Percentiles rank a stretch among this genome's conserved stretches.
These are phyloP conservation scores for Nasonia vitripennis DNA, from an alignment of 1,140 invertebrate species.

Conservation along the genomic window DNA sequence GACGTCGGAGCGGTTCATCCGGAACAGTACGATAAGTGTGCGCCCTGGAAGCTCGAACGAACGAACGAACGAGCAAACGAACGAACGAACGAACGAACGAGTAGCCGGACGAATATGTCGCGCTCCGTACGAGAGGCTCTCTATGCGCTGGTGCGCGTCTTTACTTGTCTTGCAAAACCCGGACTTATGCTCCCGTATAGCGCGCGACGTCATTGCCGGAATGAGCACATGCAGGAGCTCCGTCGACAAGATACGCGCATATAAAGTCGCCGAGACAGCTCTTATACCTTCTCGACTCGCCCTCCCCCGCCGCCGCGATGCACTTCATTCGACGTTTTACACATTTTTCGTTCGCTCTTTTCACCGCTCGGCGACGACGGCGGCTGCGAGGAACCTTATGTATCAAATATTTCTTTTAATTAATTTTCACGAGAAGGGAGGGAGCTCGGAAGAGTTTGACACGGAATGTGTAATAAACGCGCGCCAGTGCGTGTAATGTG, in stretches of 20 bases:
- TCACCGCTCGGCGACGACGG: not conserved
- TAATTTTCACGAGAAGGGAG: too few species aligned
- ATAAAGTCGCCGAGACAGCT: not conserved
- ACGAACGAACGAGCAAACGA: not conserved
- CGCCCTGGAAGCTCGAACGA: not conserved
- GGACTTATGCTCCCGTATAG: conserved; percentile 31
- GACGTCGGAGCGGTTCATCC: conserved; percentile 1
- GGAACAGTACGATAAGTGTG: conserved; percentile 27
- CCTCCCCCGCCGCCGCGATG: not conserved
- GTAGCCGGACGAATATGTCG: not conserved
- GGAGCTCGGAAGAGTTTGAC: too few species aligned
- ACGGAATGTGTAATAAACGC: too few species aligned
- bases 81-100: not conserved
- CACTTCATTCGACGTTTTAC: not conserved
- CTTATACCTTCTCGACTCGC: not conserved
- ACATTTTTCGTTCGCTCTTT: not conserved
- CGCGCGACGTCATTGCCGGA: conserved; percentile 50
- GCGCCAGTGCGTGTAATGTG: conserved; percentile 14
- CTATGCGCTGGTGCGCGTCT: not conserved
- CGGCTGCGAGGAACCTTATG: too few species aligned
- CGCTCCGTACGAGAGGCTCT: not conserved
- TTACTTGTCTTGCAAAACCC: conserved; percentile 22
- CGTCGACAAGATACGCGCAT: conserved; percentile 7
- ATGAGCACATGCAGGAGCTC: conserved; percentile 21
- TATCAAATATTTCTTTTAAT: too few species aligned